phyloP scores from a whole-genome alignment of 2,113 vertebrate species.

The Jaculus jaculus region DNA sequence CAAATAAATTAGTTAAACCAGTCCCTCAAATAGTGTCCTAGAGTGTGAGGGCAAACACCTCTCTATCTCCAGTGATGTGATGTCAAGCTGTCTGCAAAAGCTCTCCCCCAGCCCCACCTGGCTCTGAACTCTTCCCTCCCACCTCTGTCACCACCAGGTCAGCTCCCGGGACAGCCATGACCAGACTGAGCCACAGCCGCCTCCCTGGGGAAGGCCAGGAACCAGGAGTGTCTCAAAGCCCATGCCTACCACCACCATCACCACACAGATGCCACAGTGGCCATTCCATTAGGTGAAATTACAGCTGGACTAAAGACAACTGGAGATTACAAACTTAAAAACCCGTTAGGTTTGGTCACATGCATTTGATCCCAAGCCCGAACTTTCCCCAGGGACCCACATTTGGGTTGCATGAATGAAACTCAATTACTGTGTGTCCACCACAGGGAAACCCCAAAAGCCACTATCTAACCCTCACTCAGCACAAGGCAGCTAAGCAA shows the following conservation, averaged over 20 bases:
- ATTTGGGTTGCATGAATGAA: conserved; percentile 11
- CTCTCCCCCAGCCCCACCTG: not conserved
- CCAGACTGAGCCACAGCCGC: not conserved
- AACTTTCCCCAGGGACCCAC: not conserved
- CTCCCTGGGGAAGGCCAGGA: not conserved
- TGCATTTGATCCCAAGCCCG: conserved; percentile 48
- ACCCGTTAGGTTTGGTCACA: conserved; percentile 42
- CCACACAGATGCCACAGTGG: conserved; percentile 27
- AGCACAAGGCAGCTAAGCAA: not conserved
- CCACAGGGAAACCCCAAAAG: not conserved
- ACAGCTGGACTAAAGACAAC: not conserved
- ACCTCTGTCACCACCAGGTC: not conserved
- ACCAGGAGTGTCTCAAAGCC: not conserved
- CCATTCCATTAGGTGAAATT: not conserved
- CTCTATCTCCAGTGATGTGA: not conserved
- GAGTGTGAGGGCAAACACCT: not conserved
- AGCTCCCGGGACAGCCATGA: not conserved
- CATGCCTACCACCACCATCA: not conserved
- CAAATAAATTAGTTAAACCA: too few relatives aligned
- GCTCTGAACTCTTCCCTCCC: not conserved
- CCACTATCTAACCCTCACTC: not conserved
- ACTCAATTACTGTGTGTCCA: conserved; percentile 6
- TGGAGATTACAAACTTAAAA: conserved; percentile 50
- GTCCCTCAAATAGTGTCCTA: too few relatives aligned
- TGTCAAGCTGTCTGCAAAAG: not conserved